Evolutionary conservation across 2,113 vertebrate species (phyloP).

Genomic region (Pangasianodon hypophthalmus): DNA sequence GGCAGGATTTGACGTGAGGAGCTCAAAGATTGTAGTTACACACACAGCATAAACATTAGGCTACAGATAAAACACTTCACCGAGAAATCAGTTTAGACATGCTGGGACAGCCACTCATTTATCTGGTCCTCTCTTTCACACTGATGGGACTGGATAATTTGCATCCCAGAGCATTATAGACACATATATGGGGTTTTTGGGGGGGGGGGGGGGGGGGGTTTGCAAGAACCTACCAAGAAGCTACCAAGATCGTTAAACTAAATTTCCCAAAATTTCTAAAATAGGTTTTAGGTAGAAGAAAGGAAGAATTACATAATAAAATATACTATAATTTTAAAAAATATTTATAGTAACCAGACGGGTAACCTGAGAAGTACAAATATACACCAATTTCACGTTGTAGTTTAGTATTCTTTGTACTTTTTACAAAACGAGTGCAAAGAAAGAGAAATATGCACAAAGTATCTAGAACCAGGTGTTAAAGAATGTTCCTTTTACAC

Average conservation of each 20-base stretch:
- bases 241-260: neutral
- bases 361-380: too few species aligned
- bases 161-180: too few species aligned
- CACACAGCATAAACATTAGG: conserved; percentile 23
- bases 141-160: neutral
- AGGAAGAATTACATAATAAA: neutral
- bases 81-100: neutral
- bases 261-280: neutral
- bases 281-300: neutral
- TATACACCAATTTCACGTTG: too few species aligned
- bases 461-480: neutral
- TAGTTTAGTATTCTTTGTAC: too few species aligned
- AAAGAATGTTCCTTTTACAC: neutral
- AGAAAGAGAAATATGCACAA: neutral
- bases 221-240: neutral
- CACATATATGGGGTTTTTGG: too few species aligned
- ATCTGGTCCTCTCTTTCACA: neutral
- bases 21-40: conserved; percentile 22
- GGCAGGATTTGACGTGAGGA: neutral
- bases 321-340: too few species aligned
- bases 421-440: too few species aligned
- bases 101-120: neutral
- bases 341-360: too few species aligned
- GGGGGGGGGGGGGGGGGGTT: too few species aligned
- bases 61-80: neutral